Conservation (phyloP, 2,797 vertebrate genomes). For the Tragelaphus eurycerus region DNA sequence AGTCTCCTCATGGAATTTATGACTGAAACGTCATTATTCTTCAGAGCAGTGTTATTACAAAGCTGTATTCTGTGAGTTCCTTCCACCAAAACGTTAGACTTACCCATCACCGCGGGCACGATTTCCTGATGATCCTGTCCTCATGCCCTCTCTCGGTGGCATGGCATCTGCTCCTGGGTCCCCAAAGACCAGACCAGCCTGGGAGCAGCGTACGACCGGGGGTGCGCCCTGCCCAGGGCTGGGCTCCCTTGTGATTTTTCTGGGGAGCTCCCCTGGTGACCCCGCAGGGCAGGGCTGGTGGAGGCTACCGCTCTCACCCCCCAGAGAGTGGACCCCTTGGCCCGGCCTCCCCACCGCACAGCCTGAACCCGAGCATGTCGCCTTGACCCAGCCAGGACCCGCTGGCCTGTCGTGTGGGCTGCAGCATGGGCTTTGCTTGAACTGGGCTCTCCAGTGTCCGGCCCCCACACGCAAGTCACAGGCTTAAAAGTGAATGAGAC, state of each 20-base stretch:
- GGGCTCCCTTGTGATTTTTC: background rate
- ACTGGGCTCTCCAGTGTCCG: conserved; percentile 45
- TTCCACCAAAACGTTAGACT: background rate
- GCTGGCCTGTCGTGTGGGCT: background rate
- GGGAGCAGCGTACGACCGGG: background rate
- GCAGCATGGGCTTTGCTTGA: conserved; percentile 75
- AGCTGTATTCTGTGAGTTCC: background rate
- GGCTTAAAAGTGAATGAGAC: conserved; percentile 56
- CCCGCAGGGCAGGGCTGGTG: background rate
- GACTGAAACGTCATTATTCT: background rate
- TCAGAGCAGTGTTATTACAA: background rate
- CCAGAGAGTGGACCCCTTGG: background rate
- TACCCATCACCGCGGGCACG: background rate
- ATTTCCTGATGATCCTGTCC: background rate
- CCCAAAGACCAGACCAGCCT: background rate
- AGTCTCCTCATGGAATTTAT: background rate
- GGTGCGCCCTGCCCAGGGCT: background rate
- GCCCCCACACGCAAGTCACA: background rate
- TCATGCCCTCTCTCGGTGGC: background rate
- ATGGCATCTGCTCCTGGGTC: background rate
- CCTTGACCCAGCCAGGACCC: fast-evolving
- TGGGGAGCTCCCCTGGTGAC: background rate
- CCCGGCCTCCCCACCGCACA: background rate
- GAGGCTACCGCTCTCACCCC: background rate
- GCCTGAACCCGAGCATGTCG: conserved; percentile 47